Percentiles rank a stretch among this genome's conserved stretches.
Conservation (phyloP, 2,113 vertebrate genomes). For the Xenus cinereus region DNA sequence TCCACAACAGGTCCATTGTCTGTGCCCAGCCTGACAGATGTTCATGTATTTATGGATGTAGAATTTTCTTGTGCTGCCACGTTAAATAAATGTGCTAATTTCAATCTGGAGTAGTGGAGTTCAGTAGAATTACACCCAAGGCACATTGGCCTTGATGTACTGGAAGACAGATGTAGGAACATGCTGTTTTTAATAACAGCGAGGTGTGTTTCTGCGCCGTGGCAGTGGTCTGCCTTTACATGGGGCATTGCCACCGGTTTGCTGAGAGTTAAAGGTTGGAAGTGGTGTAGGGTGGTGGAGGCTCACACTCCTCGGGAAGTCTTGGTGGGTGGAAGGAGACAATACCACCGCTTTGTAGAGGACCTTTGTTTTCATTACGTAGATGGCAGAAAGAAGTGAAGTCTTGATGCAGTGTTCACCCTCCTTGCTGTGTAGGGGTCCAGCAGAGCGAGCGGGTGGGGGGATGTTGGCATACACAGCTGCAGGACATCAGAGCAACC, state of each 20-base stretch:
- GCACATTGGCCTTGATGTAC: neutral
- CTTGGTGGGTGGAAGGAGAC: neutral
- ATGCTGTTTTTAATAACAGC: accelerated
- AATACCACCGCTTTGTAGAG: neutral
- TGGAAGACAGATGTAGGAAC: neutral
- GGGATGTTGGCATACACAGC: no score
- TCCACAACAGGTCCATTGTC: neutral
- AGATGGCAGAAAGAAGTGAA: neutral
- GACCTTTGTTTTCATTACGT: neutral
- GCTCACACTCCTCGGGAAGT: neutral
- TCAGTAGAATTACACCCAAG: neutral
- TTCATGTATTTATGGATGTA: conserved; percentile 8
- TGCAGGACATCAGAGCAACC: neutral
- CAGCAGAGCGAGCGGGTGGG: neutral
- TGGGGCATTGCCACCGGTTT: accelerated
- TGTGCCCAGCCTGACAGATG: conserved; percentile 1
- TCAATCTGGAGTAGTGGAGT: neutral
- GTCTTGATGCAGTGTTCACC: neutral
- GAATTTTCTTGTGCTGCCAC: neutral
- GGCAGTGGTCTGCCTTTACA: neutral
- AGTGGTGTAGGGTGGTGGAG: neutral
- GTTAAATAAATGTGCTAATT: neutral
- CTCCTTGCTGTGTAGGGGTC: neutral
- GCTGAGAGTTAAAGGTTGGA: neutral
- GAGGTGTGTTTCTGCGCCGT: neutral